Evolutionary conservation across 2,888 invertebrate species (phyloP).

Genomic region (Isoperla grammatica): DNA sequence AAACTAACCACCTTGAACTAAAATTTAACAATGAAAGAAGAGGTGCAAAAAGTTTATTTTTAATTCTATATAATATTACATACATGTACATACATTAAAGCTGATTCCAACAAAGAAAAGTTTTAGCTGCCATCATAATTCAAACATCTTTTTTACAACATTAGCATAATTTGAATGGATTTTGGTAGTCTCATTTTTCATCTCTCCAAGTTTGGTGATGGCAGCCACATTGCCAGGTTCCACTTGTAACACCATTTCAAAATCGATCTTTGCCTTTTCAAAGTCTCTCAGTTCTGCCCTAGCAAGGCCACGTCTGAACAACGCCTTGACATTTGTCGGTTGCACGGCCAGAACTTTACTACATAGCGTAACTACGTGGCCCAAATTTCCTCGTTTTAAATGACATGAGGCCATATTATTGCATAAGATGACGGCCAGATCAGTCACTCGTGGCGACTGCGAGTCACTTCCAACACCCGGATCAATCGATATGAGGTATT

Average conservation of each 20-base stretch:
- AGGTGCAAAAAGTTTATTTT: too few species aligned
- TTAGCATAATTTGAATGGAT: constrained; percentile 54
- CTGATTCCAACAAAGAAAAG: too few species aligned
- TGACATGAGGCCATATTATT: constrained; percentile 82
- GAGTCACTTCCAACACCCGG: constrained; percentile 42
- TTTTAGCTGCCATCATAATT: background rate
- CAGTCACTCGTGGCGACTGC: constrained; percentile 48
- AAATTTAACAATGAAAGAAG: too few species aligned
- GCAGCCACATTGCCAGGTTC: constrained; percentile 63
- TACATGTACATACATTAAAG: too few species aligned
- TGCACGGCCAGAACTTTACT: constrained; percentile 45
- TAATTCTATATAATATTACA: too few species aligned
- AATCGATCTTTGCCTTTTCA: constrained; percentile 39
- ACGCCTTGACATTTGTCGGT: constrained; percentile 46
- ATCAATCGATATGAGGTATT: constrained; percentile 61
- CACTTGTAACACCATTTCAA: constrained; percentile 56
- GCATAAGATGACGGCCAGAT: constrained; percentile 55
- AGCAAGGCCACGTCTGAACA: constrained; percentile 48
- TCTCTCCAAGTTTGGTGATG: constrained; percentile 51
- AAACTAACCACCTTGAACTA: too few species aligned
- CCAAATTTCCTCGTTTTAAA: constrained; percentile 59
- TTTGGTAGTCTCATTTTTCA: constrained; percentile 52
- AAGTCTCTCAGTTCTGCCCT: constrained; percentile 40
- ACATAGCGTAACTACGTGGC: constrained; percentile 59
- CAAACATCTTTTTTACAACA: constrained; percentile 50